These are phyloP conservation scores for Alfaro cultratus DNA, from an alignment of 2,797 vertebrate genomes.

Conservation along the genomic window DNA sequence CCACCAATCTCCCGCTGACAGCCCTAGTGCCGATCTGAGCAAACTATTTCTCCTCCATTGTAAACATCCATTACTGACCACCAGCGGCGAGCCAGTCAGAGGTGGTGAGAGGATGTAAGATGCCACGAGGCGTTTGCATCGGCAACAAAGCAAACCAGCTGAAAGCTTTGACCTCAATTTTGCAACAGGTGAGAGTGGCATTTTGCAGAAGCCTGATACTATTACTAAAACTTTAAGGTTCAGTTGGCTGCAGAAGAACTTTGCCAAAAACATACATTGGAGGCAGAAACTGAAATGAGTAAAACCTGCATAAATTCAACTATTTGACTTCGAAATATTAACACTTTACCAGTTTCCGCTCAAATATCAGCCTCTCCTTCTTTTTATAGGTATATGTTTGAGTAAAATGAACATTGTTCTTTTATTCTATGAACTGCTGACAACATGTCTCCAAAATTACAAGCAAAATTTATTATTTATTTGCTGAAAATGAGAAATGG, in stretches of 20 bases:
- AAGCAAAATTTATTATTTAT: too few species aligned
- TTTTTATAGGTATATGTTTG: too few species aligned
- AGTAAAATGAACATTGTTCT: too few species aligned
- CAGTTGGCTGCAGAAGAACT: background rate
- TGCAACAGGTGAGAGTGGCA: constrained; percentile 31
- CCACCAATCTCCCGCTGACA: constrained; percentile 52
- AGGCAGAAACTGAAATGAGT: background rate
- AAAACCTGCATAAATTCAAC: background rate
- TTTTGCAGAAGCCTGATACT: constrained; percentile 15
- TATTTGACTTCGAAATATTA: background rate
- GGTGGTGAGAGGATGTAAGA: constrained; percentile 5
- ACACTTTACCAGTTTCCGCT: background rate
- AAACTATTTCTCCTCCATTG: constrained; percentile 54
- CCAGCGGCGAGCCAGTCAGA: background rate
- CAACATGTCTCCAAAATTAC: too few species aligned
- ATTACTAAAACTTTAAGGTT: constrained; percentile 17
- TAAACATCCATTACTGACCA: constrained; percentile 63
- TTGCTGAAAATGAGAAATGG: too few species aligned
- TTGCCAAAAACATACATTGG: background rate
- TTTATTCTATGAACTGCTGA: too few species aligned
- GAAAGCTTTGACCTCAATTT: constrained; percentile 61
- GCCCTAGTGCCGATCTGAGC: constrained; percentile 42
- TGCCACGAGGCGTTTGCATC: constrained; percentile 12
- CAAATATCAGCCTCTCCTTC: background rate
- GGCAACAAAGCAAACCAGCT: constrained; percentile 27